These are phyloP conservation scores for Conchocele bisecta DNA, from an alignment of 2,888 invertebrate genomes.

Conservation along the genomic window DNA sequence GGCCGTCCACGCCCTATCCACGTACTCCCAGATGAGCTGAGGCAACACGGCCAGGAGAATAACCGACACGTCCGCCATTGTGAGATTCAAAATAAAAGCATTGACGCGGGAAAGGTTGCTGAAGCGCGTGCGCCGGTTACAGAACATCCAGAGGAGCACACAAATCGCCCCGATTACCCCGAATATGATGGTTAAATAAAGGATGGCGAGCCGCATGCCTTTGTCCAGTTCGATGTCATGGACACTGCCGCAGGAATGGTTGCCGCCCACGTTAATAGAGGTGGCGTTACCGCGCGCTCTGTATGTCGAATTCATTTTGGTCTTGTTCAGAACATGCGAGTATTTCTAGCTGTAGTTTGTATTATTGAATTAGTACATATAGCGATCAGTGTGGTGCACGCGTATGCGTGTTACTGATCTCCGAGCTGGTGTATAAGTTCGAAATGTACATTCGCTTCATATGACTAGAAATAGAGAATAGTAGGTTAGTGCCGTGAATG, in stretches of 20 bases:
- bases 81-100: slow-evolving; percentile 80
- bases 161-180: slow-evolving; percentile 75
- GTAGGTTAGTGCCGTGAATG: too few species aligned
- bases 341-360: too few species aligned
- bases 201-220: slow-evolving; percentile 64
- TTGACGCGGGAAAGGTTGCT: slow-evolving; percentile 79
- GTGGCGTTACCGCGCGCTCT: too few species aligned
- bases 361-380: too few species aligned
- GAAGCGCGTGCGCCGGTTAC: slow-evolving; percentile 75
- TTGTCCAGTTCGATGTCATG: slow-evolving; percentile 75
- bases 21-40: slow-evolving; percentile 81
- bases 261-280: too few species aligned
- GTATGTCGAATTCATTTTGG: too few species aligned
- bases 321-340: too few species aligned
- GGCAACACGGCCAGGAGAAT: slow-evolving; percentile 76
- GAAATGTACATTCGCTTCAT: too few species aligned
- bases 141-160: slow-evolving; percentile 78
- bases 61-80: slow-evolving; percentile 80
- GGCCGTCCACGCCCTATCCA: slow-evolving; percentile 78
- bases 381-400: too few species aligned
- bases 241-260: slow-evolving; percentile 49
- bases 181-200: slow-evolving; percentile 73
- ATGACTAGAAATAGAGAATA: too few species aligned
- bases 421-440: too few species aligned
- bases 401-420: too few species aligned